phyloP scores from a whole-genome alignment of 2,113 vertebrate species.

The Furnarius figulus region DNA sequence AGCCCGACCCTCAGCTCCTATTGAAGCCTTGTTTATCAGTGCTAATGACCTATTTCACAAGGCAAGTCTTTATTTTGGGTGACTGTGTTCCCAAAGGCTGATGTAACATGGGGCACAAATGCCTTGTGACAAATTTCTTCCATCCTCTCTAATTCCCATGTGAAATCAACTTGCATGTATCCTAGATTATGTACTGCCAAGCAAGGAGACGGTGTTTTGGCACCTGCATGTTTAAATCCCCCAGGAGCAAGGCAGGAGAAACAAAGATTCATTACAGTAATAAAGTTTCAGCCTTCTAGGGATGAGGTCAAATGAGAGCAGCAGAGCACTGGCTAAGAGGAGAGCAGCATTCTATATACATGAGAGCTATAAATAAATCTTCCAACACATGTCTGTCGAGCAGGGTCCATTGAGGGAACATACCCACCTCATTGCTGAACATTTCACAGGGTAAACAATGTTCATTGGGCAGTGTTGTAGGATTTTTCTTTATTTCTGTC shows the following conservation, averaged over 20 bases:
- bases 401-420: neutral
- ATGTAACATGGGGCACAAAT: neutral
- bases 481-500: neutral
- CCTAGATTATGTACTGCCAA: neutral
- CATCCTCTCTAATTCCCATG: neutral
- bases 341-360: neutral
- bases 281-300: slow-evolving; percentile 51
- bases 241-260: slow-evolving; percentile 20
- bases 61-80: slow-evolving; percentile 1
- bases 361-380: neutral
- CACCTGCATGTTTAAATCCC: neutral
- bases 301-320: slow-evolving; percentile 43
- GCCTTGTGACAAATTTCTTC: slow-evolving; percentile 36
- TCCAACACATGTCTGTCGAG: neutral
- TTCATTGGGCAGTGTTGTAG: neutral
- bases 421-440: neutral
- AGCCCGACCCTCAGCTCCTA: neutral
- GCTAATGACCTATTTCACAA: neutral
- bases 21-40: slow-evolving; percentile 4
- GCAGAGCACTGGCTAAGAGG: neutral
- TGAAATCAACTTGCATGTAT: slow-evolving; percentile 17
- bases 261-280: slow-evolving; percentile 55
- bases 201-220: neutral
- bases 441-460: neutral
- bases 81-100: slow-evolving; percentile 20